phyloP scores from a whole-genome alignment of 2,113 vertebrate species.

The Lophius piscatorius region DNA sequence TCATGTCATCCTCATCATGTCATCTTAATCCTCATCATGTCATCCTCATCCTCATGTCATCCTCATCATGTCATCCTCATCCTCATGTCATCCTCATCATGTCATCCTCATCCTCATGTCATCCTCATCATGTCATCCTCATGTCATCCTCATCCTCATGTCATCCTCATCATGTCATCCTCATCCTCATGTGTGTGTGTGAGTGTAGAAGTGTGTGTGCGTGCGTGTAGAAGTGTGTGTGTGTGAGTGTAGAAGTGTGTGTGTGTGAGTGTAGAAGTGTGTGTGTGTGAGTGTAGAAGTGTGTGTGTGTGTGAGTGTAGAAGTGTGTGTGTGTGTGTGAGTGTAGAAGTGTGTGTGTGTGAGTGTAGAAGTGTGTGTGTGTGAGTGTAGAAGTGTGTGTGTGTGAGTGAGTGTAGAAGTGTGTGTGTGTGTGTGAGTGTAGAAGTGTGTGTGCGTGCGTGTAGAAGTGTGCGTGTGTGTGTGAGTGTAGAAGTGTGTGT shows the following conservation, averaged over 20 bases:
- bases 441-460: neutral
- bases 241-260: conserved; percentile 11
- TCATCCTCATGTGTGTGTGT: conserved; percentile 35
- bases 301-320: conserved; percentile 15
- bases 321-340: conserved; percentile 11
- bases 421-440: too few relatives aligned
- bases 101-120: too few relatives aligned
- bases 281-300: conserved; percentile 14
- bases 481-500: neutral
- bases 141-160: too few relatives aligned
- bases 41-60: too few relatives aligned
- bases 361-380: neutral
- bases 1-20: too few relatives aligned
- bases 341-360: conserved; percentile 24
- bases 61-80: too few relatives aligned
- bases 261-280: conserved; percentile 4
- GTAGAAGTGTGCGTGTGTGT: neutral
- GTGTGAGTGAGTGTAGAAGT: neutral
- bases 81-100: too few relatives aligned
- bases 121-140: too few relatives aligned
- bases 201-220: conserved; percentile 17
- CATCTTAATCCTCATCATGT: too few relatives aligned
- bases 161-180: too few relatives aligned
- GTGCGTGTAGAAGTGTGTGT: conserved; percentile 19
- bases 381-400: neutral